Conservation (phyloP, 2,888 invertebrate genomes). For the Pristionchus exspectatus region DNA sequence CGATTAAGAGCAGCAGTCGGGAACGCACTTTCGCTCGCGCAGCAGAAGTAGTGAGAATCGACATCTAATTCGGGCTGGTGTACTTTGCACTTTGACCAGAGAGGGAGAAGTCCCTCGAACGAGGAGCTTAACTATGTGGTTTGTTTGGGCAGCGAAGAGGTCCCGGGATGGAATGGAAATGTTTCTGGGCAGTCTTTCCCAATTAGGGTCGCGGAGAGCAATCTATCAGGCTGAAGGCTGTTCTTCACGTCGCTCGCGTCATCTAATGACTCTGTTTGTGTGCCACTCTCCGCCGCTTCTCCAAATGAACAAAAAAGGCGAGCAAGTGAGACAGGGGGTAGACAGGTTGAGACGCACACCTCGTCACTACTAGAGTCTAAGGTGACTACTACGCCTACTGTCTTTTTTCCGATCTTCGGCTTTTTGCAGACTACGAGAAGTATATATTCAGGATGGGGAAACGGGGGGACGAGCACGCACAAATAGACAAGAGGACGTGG, state of each 20-base stretch:
- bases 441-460: neutral
- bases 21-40: constrained; percentile 22
- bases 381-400: neutral
- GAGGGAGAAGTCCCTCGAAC: neutral
- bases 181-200: neutral
- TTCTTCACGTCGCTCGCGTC: neutral
- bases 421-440: neutral
- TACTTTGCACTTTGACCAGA: constrained; percentile 4
- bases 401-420: neutral
- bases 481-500: constrained; percentile 17
- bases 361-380: constrained; percentile 21
- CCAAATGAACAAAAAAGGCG: constrained; percentile 12
- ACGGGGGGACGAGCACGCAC: neutral
- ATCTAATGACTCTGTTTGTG: constrained; percentile 50
- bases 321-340: neutral
- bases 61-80: neutral
- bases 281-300: neutral
- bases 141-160: neutral
- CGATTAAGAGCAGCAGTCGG: neutral
- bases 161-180: neutral
- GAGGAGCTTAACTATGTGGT: constrained; percentile 11
- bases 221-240: constrained; percentile 21
- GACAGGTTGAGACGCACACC: neutral
- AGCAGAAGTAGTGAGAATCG: neutral
- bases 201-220: constrained; percentile 1